These are phyloP conservation scores for Oreochromis niloticus DNA, from an alignment of 2,113 vertebrate genomes.

Conservation along the genomic window DNA sequence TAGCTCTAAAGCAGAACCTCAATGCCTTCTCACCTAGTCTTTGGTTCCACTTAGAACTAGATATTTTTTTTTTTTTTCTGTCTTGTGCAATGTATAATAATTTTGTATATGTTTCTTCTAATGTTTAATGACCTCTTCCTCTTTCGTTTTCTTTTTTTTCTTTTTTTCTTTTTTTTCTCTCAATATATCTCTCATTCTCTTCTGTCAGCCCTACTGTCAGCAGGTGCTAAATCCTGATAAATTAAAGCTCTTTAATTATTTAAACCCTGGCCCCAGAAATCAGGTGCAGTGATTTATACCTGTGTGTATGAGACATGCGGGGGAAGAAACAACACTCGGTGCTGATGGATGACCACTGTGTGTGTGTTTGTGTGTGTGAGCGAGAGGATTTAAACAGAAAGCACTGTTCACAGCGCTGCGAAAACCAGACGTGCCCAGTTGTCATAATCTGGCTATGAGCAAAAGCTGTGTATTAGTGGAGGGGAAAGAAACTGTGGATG, in stretches of 20 bases:
- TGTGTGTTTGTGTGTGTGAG: not conserved
- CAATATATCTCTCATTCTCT: slow-evolving; percentile 22
- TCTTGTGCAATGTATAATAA: slow-evolving; percentile 33
- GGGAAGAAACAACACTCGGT: slow-evolving; percentile 54
- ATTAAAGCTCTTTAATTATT: slow-evolving; percentile 79
- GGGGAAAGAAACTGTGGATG: not conserved
- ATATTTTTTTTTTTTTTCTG: not conserved
- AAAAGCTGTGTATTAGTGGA: not conserved
- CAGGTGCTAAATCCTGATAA: slow-evolving; percentile 70
- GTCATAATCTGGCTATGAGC: not conserved
- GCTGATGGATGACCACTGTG: slow-evolving; percentile 56
- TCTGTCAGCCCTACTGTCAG: slow-evolving; percentile 54
- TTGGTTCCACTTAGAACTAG: slow-evolving; percentile 12
- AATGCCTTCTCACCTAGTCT: slow-evolving; percentile 20
- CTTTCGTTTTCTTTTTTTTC: not conserved
- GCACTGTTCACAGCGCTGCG: not conserved
- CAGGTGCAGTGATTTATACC: slow-evolving; percentile 66
- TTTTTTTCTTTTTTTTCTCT: not conserved
- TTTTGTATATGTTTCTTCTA: slow-evolving; percentile 29
- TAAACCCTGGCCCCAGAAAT: slow-evolving; percentile 69
- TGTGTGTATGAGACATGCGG: slow-evolving; percentile 54
- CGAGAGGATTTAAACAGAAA: not conserved
- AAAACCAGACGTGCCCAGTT: not conserved
- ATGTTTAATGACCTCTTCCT: not conserved
- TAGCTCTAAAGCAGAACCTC: slow-evolving; percentile 33